phyloP scores from a whole-genome alignment of 2,113 vertebrate species.

The Pachycephala philippinensis region DNA sequence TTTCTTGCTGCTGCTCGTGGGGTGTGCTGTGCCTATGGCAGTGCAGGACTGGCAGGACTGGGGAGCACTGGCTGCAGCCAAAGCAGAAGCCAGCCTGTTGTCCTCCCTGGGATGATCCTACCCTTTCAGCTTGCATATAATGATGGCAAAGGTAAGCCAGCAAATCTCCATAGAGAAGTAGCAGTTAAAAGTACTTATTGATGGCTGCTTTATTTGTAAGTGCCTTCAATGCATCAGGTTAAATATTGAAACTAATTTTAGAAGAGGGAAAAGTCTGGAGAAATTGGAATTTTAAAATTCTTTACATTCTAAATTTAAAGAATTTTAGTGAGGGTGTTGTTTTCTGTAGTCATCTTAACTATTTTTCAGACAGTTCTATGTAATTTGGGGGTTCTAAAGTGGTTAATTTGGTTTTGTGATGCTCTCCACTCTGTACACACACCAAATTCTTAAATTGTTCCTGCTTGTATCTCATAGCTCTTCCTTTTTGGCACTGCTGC shows the following conservation, averaged over 20 bases:
- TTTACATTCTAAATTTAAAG: background rate
- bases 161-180: background rate
- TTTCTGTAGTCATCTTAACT: background rate
- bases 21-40: background rate
- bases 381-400: background rate
- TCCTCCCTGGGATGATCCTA: background rate
- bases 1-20: background rate
- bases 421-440: background rate
- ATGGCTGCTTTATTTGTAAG: background rate
- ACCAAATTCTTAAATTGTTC: background rate
- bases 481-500: background rate
- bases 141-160: background rate
- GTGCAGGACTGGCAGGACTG: background rate
- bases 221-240: background rate
- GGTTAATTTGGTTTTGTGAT: background rate
- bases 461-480: background rate
- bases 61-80: fast-evolving
- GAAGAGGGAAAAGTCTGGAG: background rate
- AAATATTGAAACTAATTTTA: background rate
- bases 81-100: background rate
- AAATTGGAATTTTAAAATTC: background rate
- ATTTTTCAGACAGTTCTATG: background rate
- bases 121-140: background rate
- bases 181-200: background rate
- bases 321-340: background rate